A percentile compares a stretch with the other conserved stretches of the same genome.
phyloP scores from a whole-genome alignment of 2,888 invertebrate genomes.

The Pharmacophagus antenor region DNA sequence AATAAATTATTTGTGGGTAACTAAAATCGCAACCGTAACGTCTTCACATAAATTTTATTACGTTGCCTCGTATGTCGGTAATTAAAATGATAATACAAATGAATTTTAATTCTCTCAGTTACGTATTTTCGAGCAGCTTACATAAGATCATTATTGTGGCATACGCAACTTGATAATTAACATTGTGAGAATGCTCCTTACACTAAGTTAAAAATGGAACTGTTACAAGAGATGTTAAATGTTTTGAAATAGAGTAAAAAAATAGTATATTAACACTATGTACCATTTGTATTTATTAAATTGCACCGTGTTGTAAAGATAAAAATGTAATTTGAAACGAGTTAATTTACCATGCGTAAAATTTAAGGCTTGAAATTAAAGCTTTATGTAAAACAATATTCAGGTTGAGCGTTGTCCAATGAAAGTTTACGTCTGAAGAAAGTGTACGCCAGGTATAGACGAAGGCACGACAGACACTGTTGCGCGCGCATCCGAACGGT shows the following conservation, averaged over 20 bases:
- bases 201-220: constrained; percentile 2
- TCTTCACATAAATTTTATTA: constrained; percentile 21
- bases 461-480: constrained; percentile 46
- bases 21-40: constrained; percentile 17
- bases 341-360: constrained; percentile 8
- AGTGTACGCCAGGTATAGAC: constrained; percentile 44
- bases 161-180: constrained; percentile 25
- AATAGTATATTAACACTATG: not conserved
- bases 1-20: constrained; percentile 1
- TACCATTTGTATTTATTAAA: not conserved
- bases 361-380: constrained; percentile 20
- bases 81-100: constrained; percentile 35
- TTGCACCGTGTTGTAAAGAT: too few species aligned
- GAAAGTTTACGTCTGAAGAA: constrained; percentile 60
- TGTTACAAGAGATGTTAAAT: not conserved
- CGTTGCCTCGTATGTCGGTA: constrained; percentile 25
- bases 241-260: not conserved
- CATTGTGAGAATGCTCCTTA: constrained; percentile 18
- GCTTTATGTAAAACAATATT: constrained; percentile 30
- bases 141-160: constrained; percentile 28
- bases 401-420: constrained; percentile 46
- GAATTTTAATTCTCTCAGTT: constrained; percentile 36
- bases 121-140: constrained; percentile 32
- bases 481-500: constrained; percentile 47
- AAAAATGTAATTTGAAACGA: constrained; percentile 5